Percentiles rank a stretch among this genome's conserved stretches.
Conservation (phyloP, 2,797 vertebrate species). For the Chiropotes sagulatus region DNA sequence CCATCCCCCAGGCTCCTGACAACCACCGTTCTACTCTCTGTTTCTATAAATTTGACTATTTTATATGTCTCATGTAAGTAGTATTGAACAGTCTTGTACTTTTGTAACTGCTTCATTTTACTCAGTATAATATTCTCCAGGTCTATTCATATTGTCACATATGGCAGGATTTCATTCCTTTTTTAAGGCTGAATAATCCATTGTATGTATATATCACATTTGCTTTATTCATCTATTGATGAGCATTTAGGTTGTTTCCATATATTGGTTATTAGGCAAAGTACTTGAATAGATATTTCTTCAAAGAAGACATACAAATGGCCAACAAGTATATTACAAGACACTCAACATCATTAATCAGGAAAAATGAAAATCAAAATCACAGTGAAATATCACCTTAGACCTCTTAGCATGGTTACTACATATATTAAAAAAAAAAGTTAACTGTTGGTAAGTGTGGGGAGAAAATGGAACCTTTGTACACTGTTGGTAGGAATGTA, state of each 20-base stretch:
- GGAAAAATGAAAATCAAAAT: neutral
- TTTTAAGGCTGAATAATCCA: neutral
- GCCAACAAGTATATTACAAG: neutral
- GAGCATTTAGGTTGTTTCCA: neutral
- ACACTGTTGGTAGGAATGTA: neutral
- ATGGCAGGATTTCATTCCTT: neutral
- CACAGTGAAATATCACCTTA: neutral
- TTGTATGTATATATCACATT: neutral
- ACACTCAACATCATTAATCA: neutral
- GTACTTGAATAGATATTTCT: neutral
- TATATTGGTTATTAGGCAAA: neutral
- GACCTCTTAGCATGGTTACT: neutral
- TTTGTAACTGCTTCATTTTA: neutral
- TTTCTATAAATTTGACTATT: neutral
- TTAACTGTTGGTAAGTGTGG: neutral
- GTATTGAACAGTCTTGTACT: neutral
- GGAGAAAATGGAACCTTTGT: neutral
- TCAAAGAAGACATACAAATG: neutral
- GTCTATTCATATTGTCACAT: neutral
- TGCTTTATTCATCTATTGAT: neutral
- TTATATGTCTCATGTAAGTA: neutral
- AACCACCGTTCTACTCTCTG: neutral
- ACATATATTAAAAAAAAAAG: neutral
- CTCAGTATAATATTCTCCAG: no score
- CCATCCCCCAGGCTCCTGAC: neutral